Evolutionary conservation across 2,113 vertebrate genomes (phyloP), one percentile per base, ranked within the genome.

Genomic region (Forbesichthys papilliferus): DNA sequence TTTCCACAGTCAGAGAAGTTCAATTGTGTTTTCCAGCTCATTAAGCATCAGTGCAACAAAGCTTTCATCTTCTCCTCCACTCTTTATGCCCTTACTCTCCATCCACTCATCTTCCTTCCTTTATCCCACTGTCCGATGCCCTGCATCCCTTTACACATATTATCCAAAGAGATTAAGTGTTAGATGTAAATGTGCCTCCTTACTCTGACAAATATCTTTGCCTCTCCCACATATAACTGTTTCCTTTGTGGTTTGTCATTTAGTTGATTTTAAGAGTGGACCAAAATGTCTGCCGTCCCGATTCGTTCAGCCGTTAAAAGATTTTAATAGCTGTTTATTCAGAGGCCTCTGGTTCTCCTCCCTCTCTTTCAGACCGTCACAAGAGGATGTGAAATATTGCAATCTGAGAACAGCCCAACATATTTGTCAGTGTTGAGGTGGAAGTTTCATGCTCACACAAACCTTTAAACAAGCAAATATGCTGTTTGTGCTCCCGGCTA

Each of bases 21-120:
- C 91, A 92, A 92, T 91, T 92, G 93, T 92, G 86, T 94, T 94
- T 94, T 95, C 93, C 93, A 93, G 91, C 92, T 93, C 93, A 93
- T 94, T 94, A 94, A 92, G 84, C 91, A 89, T 79, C 81, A 57
- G 72, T 86, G 88, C 92, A 93, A 92, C 92, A 83, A 88, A 90
- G 89, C 84, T 90, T 92, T 92, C 90, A 90, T 91, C 90, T 90
- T 86, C 86, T 84, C 80, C 80, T 79, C 79, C 85, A 63, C 81
- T 78, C 69, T 64, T 67, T 79, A 71, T 55, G 70, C 71, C 77
- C 80, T 68, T 72, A 71, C 78, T 80, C 79, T 86, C 69, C 71
- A 67, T 85, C 64, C 78, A 76, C 85, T 69, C 78, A 46, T 85
- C 81, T 63, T 81, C 75, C 58, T 67, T 53, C 33, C 70, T 78